Evolutionary conservation across 2,797 vertebrate species (phyloP).

Genomic region (Hypotaenidia okinawae): DNA sequence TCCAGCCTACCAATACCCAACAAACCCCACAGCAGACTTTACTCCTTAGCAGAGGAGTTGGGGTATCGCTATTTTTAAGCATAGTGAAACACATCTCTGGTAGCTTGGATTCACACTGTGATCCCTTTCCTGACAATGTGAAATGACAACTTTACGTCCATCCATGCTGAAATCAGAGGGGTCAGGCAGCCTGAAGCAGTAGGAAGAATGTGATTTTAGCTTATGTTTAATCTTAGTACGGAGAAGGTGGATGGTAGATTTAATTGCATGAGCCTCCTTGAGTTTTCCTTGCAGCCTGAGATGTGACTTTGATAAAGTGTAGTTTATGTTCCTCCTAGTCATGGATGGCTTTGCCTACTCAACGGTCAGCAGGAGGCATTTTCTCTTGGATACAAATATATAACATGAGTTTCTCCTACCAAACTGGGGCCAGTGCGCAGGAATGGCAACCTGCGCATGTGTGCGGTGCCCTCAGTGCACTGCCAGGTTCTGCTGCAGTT

Average conservation of each 20-base stretch:
- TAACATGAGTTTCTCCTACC: not conserved
- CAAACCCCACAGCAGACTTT: not conserved
- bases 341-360: not conserved
- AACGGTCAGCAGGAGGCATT: slow-evolving; percentile 14
- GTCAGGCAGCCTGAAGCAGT: not conserved
- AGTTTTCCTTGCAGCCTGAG: slow-evolving; percentile 28
- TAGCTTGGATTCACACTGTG: not conserved
- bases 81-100: not conserved
- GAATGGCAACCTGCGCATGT: not conserved
- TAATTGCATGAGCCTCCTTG: slow-evolving; percentile 40
- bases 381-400: not conserved
- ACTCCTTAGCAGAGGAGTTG: not conserved
- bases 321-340: not conserved
- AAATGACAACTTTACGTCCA: not conserved
- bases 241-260: slow-evolving; percentile 4
- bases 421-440: not conserved
- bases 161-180: slow-evolving; percentile 20
- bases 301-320: slow-evolving; percentile 23
- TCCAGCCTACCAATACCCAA: not conserved
- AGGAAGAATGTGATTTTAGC: slow-evolving; percentile 13
- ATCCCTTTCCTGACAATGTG: not conserved
- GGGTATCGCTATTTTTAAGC: not conserved
- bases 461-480: not conserved
- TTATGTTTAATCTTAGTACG: slow-evolving; percentile 6
- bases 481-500: slow-evolving; percentile 3